These are phyloP conservation scores for Alouatta palliata DNA, from an alignment of 2,113 vertebrate genomes.

Conservation along the genomic window DNA sequence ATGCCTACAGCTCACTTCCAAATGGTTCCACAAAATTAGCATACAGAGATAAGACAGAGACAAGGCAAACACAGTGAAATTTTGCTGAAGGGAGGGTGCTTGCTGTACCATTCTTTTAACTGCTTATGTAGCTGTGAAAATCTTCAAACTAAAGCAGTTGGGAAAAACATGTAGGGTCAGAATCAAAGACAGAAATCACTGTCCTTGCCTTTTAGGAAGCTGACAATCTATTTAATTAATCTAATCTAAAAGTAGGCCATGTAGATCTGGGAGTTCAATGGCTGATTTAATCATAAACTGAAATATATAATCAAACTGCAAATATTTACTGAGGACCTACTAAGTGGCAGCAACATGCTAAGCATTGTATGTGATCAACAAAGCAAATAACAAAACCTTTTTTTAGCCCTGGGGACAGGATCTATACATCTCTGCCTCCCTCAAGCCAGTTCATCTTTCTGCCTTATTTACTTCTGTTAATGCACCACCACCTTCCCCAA, in stretches of 20 bases:
- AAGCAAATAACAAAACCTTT: background rate
- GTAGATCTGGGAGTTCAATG: background rate
- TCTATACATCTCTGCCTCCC: background rate
- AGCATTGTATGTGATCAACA: background rate
- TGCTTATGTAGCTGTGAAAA: background rate
- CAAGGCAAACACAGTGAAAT: background rate
- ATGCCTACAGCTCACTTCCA: background rate
- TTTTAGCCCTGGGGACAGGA: background rate
- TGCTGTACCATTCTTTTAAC: background rate
- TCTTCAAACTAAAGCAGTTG: background rate
- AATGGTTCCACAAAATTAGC: background rate
- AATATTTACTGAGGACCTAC: background rate
- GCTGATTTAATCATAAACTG: background rate
- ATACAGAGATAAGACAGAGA: background rate
- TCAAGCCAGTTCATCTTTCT: background rate
- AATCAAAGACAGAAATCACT: background rate
- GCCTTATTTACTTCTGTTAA: background rate
- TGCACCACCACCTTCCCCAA: background rate
- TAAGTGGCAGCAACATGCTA: background rate
- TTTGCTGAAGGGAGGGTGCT: background rate
- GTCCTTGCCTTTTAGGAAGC: background rate
- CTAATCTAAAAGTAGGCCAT: constrained; percentile 1
- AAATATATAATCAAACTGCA: background rate
- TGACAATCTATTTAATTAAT: constrained; percentile 1
- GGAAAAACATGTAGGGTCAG: background rate